These are phyloP conservation scores for Dicentrarchus labrax DNA, from an alignment of 2,113 vertebrate species.

Conservation along the genomic window DNA sequence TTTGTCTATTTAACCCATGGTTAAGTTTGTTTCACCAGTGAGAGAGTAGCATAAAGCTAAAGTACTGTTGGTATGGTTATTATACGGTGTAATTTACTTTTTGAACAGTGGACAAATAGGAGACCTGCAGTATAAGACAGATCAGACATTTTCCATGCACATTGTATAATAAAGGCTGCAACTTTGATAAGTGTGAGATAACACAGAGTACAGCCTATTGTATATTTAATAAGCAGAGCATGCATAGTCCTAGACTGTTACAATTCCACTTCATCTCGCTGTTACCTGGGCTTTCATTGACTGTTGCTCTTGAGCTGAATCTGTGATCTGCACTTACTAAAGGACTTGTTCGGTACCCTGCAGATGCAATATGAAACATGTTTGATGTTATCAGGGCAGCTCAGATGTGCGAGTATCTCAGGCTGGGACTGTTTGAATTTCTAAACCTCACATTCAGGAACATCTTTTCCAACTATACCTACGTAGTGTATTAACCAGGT, in stretches of 20 bases:
- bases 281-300: slow-evolving; percentile 3
- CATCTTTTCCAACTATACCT: not conserved
- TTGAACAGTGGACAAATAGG: too few species aligned
- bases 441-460: slow-evolving; percentile 2
- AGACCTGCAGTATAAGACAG: not conserved
- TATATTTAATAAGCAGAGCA: slow-evolving; percentile 3
- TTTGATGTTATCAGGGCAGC: slow-evolving; percentile 33
- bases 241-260: not conserved
- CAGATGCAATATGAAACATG: slow-evolving; percentile 39
- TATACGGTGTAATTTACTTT: too few species aligned
- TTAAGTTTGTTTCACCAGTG: not conserved
- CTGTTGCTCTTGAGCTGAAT: slow-evolving; percentile 22
- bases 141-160: too few species aligned
- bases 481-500: not conserved
- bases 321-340: slow-evolving; percentile 37
- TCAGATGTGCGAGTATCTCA: slow-evolving; percentile 36
- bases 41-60: not conserved
- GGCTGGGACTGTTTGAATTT: slow-evolving; percentile 27
- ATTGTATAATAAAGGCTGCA: not conserved
- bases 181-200: slow-evolving; percentile 11
- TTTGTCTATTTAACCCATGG: not conserved
- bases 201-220: not conserved
- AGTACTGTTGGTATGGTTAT: not conserved
- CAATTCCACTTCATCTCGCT: slow-evolving; percentile 20
- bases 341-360: slow-evolving; percentile 21